Base-by-base conservation (phyloP, 2,113 vertebrate genomes). In the Chaetura pelagica region DNA sequence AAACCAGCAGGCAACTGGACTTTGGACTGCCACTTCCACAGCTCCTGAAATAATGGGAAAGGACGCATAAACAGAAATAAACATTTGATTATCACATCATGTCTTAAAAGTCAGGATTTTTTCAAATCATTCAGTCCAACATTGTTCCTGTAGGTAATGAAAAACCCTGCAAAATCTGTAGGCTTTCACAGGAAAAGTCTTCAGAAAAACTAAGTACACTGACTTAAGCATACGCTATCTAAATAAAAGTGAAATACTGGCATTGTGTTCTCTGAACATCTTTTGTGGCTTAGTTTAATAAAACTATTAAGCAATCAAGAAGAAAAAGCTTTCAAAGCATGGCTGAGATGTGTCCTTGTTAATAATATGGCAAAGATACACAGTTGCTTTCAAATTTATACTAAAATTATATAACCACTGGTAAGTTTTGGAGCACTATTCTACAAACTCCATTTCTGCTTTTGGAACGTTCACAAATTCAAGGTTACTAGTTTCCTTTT, bases 1-100 rank as follows among this genome's bases (percentile, higher is more conserved):
- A 97, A 99, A 98, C 99, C 99, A 99, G 96, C 99, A 99, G 44
- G 99, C 99, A 48, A 99, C 4, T 11, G 99, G 99, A 89, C 99
- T 99, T 84, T 73, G 96, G 71, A 98, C 85, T 7, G 99, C 98
- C 24, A 99, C 96, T 55, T 98, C 97, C 17, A 96, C 89, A 44
- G 96, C 98, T 93, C 99, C 99, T 99, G 98, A 72, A 98, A 97
- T 55, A 61, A 68, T 91, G 58, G 23, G 95, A 66, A 97, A 78
- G 85, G 34, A 57, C 5, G 1, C 15, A 58, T 17, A 27, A 76
- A 58, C 5, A 80, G 30, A 92, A 87, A 61, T 19, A 61, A 87
- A 82, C 52, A 67, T 32, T 26, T 38, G 35, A 88, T 30, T 88
- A 64, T 34, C 30, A 51, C 12, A 30, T 15, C 10, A 20, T 10